Percentiles rank a stretch among this genome's conserved stretches.
Evolutionary conservation across 2,113 vertebrate genomes (phyloP).

Genomic region (Xiphophorus couchianus): DNA sequence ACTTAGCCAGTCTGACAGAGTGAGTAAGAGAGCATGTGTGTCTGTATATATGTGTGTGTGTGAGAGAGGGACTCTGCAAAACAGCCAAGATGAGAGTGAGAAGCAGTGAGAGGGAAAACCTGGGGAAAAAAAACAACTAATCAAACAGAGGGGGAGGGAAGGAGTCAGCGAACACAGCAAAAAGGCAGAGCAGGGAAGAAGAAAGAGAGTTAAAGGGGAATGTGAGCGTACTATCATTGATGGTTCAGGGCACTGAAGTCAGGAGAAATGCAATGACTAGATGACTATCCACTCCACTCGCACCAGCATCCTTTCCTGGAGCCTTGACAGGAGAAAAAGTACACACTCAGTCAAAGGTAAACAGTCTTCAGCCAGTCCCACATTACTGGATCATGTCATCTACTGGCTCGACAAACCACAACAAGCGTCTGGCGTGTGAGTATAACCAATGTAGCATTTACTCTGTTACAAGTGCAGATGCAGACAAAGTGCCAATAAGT

Average conservation of each 20-base stretch:
- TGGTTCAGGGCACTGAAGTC: slow-evolving; percentile 32
- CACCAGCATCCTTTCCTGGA: slow-evolving; percentile 58
- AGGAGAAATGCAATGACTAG: slow-evolving; percentile 47
- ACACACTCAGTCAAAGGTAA: slow-evolving; percentile 38
- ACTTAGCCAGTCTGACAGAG: slow-evolving; percentile 55
- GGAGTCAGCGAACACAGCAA: slow-evolving; percentile 38
- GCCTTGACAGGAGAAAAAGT: slow-evolving; percentile 56
- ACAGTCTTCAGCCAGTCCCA: slow-evolving; percentile 29
- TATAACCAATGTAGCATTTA: slow-evolving; percentile 17
- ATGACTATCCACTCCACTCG: slow-evolving; percentile 57
- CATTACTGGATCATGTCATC: slow-evolving; percentile 73
- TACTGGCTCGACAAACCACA: slow-evolving; percentile 72
- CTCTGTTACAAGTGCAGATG: background rate
- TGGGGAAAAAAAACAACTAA: slow-evolving; percentile 51
- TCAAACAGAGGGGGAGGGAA: slow-evolving; percentile 35
- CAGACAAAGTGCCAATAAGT: background rate
- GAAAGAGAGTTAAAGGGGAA: slow-evolving; percentile 16
- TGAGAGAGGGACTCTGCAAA: slow-evolving; percentile 32
- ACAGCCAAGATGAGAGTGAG: slow-evolving; percentile 61
- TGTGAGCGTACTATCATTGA: slow-evolving; percentile 23
- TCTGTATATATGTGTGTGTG: slow-evolving; percentile 11
- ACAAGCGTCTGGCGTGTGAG: slow-evolving; percentile 76
- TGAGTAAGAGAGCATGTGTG: slow-evolving; percentile 22
- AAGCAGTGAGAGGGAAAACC: slow-evolving; percentile 64
- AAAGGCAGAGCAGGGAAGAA: slow-evolving; percentile 39